Base-by-base conservation (phyloP, 2,113 vertebrate species). In the Phalacrocorax aristotelis region DNA sequence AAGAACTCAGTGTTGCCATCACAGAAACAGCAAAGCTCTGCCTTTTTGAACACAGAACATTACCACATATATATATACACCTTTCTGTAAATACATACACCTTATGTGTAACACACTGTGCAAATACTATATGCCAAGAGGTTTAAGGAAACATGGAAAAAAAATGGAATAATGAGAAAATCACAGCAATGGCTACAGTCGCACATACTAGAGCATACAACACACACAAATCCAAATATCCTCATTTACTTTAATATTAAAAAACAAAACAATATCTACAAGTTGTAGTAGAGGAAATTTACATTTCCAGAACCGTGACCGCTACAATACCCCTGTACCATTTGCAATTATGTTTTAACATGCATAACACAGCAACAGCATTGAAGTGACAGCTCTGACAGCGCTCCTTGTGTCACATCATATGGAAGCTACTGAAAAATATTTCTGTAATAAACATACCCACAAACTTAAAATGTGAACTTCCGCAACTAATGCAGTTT, bases 341-440 rank as follows among this genome's bases (percentile, higher is more conserved):
- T 74, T 95, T 94, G 87, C 93, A 91, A 94, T 95, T 94, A 94
- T 40, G 71, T 95, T 96, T 96, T 94, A 95, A 75, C 84, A 95
- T 80, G 84, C 84, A 88, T 42, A 96, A 91, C 94, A 77, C 11
- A 94, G 94, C 23, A 60, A 85, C 94, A 91, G 87, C 79, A 71
- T 30, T 86, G 89, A 93, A 95, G 62, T 94, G 95, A 97, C 95
- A 97, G 96, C 91, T 97, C 95, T 97, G 94, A 95, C 94, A 97
- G 96, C 93, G 4, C 94, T 97, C 93, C 96, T 97, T 97, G 95
- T 97, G 95, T 97, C 95, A 94, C 94, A 94, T 96, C 96, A 97
- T 93, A 96, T 97, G 97, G 96, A 94, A 97, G 89, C 91, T 64
- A 94, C 87, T 78, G 82, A 95, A 94, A 96, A 97, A 95, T 93